Percentiles rank a stretch among this genome's conserved stretches.
Evolutionary conservation across 2,113 vertebrate species (phyloP).

Genomic region (Porphyrio hochstetteri): DNA sequence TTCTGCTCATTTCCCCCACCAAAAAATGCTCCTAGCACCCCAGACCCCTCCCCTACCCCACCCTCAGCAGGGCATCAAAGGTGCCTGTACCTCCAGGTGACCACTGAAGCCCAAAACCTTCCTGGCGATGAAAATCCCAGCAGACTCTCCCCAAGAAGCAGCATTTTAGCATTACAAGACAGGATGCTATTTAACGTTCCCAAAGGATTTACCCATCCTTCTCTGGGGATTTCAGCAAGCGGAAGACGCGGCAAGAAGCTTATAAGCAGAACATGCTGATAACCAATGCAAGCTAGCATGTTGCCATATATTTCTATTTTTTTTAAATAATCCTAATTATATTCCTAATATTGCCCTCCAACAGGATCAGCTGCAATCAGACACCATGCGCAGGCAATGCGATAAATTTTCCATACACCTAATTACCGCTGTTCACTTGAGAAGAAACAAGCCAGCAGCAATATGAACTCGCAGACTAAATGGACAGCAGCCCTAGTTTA

Average conservation of each 20-base stretch:
- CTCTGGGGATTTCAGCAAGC: neutral
- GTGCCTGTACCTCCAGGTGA: neutral
- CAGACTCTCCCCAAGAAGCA: neutral
- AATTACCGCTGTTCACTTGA: neutral
- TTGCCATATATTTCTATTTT: neutral
- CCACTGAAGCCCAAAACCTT: neutral
- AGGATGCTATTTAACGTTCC: neutral
- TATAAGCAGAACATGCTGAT: neutral
- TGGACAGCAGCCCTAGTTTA: neutral
- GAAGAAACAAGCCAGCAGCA: neutral
- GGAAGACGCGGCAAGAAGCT: neutral
- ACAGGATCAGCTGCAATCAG: neutral
- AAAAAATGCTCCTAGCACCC: neutral
- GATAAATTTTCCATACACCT: neutral
- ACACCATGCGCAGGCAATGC: neutral
- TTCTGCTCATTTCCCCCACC: accelerated
- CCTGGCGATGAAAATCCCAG: neutral
- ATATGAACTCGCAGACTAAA: neutral
- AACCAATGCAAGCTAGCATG: neutral
- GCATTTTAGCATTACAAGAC: neutral
- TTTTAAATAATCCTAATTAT: neutral
- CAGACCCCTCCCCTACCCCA: neutral
- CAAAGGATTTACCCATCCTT: neutral
- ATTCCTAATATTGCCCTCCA: neutral
- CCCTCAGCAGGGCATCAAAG: accelerated